These are phyloP conservation scores for Peromyscus melanophrys DNA, from an alignment of 2,797 vertebrate genomes.

Conservation along the genomic window DNA sequence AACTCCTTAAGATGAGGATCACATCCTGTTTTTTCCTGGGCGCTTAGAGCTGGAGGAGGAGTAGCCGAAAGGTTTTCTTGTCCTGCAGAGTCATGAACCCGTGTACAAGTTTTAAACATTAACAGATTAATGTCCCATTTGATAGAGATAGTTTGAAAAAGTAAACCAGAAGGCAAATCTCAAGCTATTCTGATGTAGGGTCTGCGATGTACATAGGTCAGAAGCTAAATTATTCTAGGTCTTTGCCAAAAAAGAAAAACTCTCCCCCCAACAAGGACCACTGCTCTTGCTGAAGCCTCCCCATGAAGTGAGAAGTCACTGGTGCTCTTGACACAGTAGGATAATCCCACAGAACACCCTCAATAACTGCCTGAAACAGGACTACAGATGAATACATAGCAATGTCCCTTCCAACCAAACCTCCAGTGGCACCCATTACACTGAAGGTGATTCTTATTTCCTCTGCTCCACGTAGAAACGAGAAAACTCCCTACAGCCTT, in stretches of 20 bases:
- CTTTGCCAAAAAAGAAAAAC: not conserved
- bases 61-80: not conserved
- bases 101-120: not conserved
- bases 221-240: constrained; percentile 4
- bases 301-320: not conserved
- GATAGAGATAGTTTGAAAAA: not conserved
- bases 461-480: not conserved
- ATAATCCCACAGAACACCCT: not conserved
- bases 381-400: not conserved
- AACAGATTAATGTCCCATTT: not conserved
- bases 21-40: accelerated
- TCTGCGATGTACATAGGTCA: not conserved
- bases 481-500: not conserved
- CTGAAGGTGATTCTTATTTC: not conserved
- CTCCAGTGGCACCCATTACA: not conserved
- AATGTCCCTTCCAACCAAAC: not conserved
- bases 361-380: not conserved
- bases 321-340: not conserved
- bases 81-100: not conserved
- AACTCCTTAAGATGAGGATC: not conserved
- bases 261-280: not conserved
- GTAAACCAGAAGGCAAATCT: not conserved
- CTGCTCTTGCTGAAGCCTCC: not conserved
- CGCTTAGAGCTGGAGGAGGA: not conserved
- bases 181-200: not conserved